A percentile compares a stretch with the other conserved stretches of the same genome.
These are phyloP conservation scores for Hemistola chrysoprasaria DNA, from an alignment of 2,888 invertebrate species.

Conservation along the genomic window DNA sequence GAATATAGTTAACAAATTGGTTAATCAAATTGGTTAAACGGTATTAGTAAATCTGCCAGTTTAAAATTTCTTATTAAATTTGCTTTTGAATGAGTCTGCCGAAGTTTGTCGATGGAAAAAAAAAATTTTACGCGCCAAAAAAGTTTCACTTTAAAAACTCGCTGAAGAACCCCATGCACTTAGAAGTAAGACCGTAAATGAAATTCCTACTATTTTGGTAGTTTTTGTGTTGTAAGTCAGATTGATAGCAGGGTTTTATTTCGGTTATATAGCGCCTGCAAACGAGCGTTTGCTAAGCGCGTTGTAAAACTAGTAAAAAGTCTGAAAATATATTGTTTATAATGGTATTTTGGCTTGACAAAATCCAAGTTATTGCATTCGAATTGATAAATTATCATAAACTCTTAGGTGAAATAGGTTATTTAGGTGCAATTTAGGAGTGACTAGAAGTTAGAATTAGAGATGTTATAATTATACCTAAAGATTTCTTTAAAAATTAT, in stretches of 20 bases:
- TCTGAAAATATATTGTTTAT: no score
- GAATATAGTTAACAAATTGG: no score
- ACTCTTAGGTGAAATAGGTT: slow-evolving; percentile 4
- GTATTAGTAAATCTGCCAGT: no score
- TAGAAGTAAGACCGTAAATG: slow-evolving; percentile 21
- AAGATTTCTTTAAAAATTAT: slow-evolving; percentile 5
- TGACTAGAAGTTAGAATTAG: slow-evolving; percentile 1
- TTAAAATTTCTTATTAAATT: no score
- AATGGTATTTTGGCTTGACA: slow-evolving; percentile 8
- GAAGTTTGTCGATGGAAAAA: no score
- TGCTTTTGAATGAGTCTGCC: no score
- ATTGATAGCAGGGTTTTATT: slow-evolving; percentile 8
- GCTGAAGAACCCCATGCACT: slow-evolving; percentile 23
- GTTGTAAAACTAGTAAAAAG: no score
- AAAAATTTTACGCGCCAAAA: background rate
- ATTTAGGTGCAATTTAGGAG: slow-evolving; percentile 1
- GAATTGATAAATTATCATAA: slow-evolving; percentile 3
- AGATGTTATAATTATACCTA: slow-evolving; percentile 11
- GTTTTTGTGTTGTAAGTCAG: slow-evolving; percentile 16
- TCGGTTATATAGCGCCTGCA: background rate
- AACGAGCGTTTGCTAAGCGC: slow-evolving; percentile 3
- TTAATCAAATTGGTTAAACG: no score
- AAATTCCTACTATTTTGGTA: slow-evolving; percentile 26
- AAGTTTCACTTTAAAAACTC: slow-evolving; percentile 3
- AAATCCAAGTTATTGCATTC: slow-evolving; percentile 10